These are phyloP conservation scores for Borostomias antarcticus DNA, from an alignment of 2,797 vertebrate genomes.

Conservation along the genomic window DNA sequence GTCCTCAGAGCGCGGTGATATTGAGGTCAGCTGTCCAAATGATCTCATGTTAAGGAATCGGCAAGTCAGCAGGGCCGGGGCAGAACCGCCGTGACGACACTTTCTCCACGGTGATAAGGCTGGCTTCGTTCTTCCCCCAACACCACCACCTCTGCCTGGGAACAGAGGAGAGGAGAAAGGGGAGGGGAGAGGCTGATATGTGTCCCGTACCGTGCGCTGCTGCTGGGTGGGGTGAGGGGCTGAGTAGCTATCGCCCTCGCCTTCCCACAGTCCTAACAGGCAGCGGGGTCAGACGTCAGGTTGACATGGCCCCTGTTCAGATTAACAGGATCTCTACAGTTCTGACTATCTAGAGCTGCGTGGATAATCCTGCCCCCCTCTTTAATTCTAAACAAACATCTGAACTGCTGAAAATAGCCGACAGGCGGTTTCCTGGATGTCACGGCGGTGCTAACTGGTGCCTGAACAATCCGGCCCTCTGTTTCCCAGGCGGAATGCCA, in stretches of 20 bases:
- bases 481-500: conserved; percentile 63
- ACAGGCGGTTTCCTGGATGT: conserved; percentile 69
- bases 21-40: conserved; percentile 84
- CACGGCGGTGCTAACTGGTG: conserved; percentile 52
- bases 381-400: conserved; percentile 67
- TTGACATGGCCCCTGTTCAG: conserved; percentile 31
- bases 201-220: conserved; percentile 30
- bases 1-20: conserved; percentile 66
- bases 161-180: conserved; percentile 43
- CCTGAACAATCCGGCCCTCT: conserved; percentile 59
- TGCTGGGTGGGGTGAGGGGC: conserved; percentile 6
- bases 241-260: background rate
- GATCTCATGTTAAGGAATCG: conserved; percentile 81
- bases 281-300: conserved; percentile 27
- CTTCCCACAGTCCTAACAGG: conserved; percentile 34
- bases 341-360: conserved; percentile 34
- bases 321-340: conserved; percentile 47
- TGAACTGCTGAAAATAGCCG: conserved; percentile 65
- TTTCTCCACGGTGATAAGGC: conserved; percentile 73
- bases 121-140: conserved; percentile 59
- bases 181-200: conserved; percentile 23
- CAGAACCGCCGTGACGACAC: conserved; percentile 78
- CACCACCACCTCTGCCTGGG: conserved; percentile 61
- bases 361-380: conserved; percentile 25
- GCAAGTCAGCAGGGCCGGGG: conserved; percentile 79